Evolutionary conservation across 2,888 invertebrate genomes (phyloP).

Genomic region (Nymphalis polychloros): DNA sequence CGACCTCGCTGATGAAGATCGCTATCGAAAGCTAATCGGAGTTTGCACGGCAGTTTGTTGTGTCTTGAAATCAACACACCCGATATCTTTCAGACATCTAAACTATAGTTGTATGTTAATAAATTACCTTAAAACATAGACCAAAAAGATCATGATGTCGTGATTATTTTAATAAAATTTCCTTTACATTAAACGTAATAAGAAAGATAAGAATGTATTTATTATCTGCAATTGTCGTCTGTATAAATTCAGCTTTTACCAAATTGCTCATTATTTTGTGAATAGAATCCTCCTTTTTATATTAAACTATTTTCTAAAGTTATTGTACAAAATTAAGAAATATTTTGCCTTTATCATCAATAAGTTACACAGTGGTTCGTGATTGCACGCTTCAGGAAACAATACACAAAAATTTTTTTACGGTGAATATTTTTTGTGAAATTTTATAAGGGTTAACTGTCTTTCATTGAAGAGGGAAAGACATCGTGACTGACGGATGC

Average conservation of each 20-base stretch:
- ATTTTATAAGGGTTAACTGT: slow-evolving; percentile 47
- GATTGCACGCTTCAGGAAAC: slow-evolving; percentile 66
- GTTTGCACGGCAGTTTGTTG: slow-evolving; percentile 40
- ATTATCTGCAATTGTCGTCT: too few species aligned
- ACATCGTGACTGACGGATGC: slow-evolving; percentile 59
- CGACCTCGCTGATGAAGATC: slow-evolving; percentile 51
- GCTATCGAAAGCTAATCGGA: slow-evolving; percentile 51
- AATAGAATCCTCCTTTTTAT: background rate
- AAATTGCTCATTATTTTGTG: too few species aligned
- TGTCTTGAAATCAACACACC: slow-evolving; percentile 18
- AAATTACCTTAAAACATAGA: background rate
- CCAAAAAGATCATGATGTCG: too few species aligned
- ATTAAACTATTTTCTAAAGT: background rate
- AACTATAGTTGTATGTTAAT: background rate
- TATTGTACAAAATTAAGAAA: slow-evolving; percentile 3
- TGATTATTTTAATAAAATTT: too few species aligned
- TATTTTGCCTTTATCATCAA: slow-evolving; percentile 3
- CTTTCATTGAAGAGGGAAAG: slow-evolving; percentile 63
- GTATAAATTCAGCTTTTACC: too few species aligned
- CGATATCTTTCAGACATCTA: slow-evolving; percentile 3
- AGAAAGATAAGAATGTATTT: too few species aligned
- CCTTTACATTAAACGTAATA: too few species aligned
- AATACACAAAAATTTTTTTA: slow-evolving; percentile 44
- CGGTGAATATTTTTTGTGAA: slow-evolving; percentile 44
- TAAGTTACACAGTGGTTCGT: slow-evolving; percentile 48